Base-by-base conservation (phyloP, 2,113 vertebrate genomes). In the Hucho hucho region DNA sequence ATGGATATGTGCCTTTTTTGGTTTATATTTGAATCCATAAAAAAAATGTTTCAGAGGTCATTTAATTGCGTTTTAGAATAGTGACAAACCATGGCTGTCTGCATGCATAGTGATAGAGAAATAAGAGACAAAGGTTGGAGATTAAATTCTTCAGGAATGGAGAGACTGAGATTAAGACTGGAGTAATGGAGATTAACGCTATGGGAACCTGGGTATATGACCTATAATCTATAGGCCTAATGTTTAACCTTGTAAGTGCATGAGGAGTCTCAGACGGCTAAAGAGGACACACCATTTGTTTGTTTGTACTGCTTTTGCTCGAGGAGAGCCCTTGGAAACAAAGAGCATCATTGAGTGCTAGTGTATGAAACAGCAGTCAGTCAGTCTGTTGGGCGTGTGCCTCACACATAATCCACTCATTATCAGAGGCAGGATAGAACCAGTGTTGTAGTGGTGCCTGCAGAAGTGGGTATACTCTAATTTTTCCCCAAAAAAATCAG, bases 291-390 rank as follows among this genome's bases (percentile, higher is more conserved):
- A 20, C 20, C 13, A 13, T 53, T 5, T 65, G 59, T 66, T 14
- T 66, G 25, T 46, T 4, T 43, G 37, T 37, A 65, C 25, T 63
- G n/a, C 22, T 49, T 14, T 18, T 11, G 1, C 9, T 71, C 4
- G 18, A 63, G 2, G 29, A 37, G 37, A 43, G 37, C 37, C 37
- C 37, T 43, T 43, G 37, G 37, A 46, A 32, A 72, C 37, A 32
- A 70, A 73, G 59, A 73, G 32, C 66, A 68, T 29, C 20, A 14
- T 64, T 80, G 9, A 46, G 20, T 18, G 29, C 58, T 37, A 20
- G 43, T 46, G 28, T 16, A 32, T 16, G 14, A 28, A 9, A 20
- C 24, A 29, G 18, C 24, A 49, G 24, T 0, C 12, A 53, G 24
- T 59, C 32, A 59, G 73, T 4, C 26, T 65, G 25, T 6, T 14